Percentiles rank a stretch among this genome's conserved stretches.
These are phyloP conservation scores for Octopus bimaculoides DNA, from an alignment of 1,140 invertebrate species.

Conservation along the genomic window DNA sequence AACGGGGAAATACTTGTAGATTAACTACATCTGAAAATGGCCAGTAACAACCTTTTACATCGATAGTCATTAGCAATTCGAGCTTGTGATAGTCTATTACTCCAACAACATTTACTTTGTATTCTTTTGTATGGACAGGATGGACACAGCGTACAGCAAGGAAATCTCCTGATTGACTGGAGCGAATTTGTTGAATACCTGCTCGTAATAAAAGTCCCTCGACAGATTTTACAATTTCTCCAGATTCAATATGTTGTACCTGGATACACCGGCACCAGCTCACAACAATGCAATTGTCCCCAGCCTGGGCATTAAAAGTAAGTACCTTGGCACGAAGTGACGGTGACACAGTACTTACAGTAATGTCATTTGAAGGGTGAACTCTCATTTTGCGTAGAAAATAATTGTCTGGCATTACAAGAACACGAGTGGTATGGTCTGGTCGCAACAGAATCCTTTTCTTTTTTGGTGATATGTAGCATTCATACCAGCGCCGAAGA, in stretches of 20 bases:
- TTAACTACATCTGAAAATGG: constrained; percentile 45
- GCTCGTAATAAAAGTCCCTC: constrained; percentile 31
- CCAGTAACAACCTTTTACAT: constrained; percentile 43
- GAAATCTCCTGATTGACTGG: constrained; percentile 37
- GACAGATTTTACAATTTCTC: constrained; percentile 23
- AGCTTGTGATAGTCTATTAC: constrained; percentile 30
- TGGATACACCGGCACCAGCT: constrained; percentile 27
- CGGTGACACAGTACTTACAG: constrained; percentile 22
- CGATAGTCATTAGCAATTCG: constrained; percentile 33
- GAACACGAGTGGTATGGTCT: constrained; percentile 35
- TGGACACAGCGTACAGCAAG: constrained; percentile 36
- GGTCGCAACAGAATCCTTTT: constrained; percentile 34
- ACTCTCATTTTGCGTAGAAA: constrained; percentile 33
- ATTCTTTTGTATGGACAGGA: constrained; percentile 37
- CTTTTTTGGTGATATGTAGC: constrained; percentile 41
- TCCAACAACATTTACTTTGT: constrained; percentile 33
- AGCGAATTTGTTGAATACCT: constrained; percentile 37
- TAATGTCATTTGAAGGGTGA: constrained; percentile 17
- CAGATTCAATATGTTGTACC: constrained; percentile 26
- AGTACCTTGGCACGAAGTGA: constrained; percentile 28
- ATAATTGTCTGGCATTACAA: constrained; percentile 34
- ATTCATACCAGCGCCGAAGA: constrained; percentile 40
- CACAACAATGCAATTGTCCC: constrained; percentile 27
- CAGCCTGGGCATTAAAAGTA: constrained; percentile 31
- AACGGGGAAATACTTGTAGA: constrained; percentile 43